These are phyloP conservation scores for Microcebus jonahi DNA, from an alignment of 2,113 vertebrate species.

Conservation along the genomic window DNA sequence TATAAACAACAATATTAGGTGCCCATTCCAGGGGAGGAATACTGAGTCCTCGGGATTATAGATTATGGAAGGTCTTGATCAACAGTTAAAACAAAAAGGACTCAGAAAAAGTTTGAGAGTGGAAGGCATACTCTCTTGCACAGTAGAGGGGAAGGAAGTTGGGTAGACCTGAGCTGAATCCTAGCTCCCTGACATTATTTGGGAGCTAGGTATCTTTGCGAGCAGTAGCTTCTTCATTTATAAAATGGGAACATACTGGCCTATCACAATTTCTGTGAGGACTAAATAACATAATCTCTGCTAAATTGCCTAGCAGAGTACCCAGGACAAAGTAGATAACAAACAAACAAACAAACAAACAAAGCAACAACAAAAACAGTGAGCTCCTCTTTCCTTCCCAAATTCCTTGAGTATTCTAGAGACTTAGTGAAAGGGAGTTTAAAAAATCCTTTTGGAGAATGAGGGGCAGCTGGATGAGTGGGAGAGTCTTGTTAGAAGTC, in stretches of 20 bases:
- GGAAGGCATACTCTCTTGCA: neutral
- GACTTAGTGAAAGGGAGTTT: neutral
- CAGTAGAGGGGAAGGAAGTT: neutral
- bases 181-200: neutral
- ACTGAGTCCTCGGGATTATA: neutral
- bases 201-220: neutral
- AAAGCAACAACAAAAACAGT: neutral
- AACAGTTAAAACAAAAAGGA: neutral
- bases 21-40: neutral
- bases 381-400: neutral
- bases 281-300: neutral
- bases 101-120: neutral
- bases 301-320: neutral
- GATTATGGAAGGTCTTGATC: neutral
- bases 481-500: neutral
- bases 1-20: neutral
- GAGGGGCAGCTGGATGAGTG: neutral
- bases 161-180: neutral
- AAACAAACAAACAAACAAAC: neutral
- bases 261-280: neutral
- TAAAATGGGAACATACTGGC: neutral
- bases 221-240: neutral
- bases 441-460: conserved; percentile 21
- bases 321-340: neutral
- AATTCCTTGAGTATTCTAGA: neutral